These are phyloP conservation scores for Acleris sparsana DNA, from an alignment of 2,888 invertebrate genomes.

Conservation along the genomic window DNA sequence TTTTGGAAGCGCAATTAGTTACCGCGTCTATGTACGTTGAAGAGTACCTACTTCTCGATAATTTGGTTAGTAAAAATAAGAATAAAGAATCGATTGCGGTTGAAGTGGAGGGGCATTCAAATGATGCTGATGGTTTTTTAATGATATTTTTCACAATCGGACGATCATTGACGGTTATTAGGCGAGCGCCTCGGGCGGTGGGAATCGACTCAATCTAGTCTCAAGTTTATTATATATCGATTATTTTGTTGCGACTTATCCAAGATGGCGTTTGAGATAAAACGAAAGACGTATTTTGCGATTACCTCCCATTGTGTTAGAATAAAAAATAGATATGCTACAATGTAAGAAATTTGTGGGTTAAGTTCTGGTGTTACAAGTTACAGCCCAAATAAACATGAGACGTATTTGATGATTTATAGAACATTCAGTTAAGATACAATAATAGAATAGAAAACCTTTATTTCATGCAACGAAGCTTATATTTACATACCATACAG, in stretches of 20 bases:
- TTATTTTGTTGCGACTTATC: conserved; percentile 24
- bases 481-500: too few species aligned
- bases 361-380: too few species aligned
- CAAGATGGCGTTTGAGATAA: not conserved
- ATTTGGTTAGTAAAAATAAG: conserved; percentile 71
- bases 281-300: not conserved
- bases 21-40: conserved; percentile 50
- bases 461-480: too few species aligned
- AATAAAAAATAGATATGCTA: too few species aligned
- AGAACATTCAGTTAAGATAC: too few species aligned
- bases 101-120: conserved; percentile 71
- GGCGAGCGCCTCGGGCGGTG: conserved; percentile 67
- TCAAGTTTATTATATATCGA: conserved; percentile 34
- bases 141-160: conserved; percentile 84
- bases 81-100: conserved; percentile 78
- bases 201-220: conserved; percentile 37
- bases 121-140: conserved; percentile 84
- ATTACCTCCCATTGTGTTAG: too few species aligned
- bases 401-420: too few species aligned
- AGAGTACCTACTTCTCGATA: conserved; percentile 60
- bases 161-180: conserved; percentile 82
- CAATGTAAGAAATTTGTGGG: too few species aligned
- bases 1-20: conserved; percentile 46
- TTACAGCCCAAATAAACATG: too few species aligned
- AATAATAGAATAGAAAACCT: too few species aligned